Evolutionary conservation across 1,140 invertebrate species (phyloP), one percentile per base, ranked within the genome.

Genomic region (Bombus ignitus): DNA sequence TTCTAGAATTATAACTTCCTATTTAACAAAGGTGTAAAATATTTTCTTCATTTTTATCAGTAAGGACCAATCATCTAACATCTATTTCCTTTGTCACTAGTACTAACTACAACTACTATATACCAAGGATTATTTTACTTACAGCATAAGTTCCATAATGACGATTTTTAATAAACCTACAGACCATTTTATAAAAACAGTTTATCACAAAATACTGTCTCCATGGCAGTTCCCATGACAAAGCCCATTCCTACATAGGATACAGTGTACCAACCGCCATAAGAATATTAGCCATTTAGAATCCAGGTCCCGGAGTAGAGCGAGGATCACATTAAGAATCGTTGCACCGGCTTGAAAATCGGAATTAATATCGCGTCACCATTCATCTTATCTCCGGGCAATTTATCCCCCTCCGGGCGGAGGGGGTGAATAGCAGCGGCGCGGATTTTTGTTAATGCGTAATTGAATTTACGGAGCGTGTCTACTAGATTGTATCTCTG

Each of bases 381-480:
- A 92, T 92, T 92, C 89, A 92, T 92, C 90, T 88, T 88, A 87
- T 85, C 83, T 47, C 44, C 83, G 87, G 75, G 79, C 87, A 87
- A 92, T 92, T 92, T 92, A 92, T 90, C 91, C 89, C 75, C 88
- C 73, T 85, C 77, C 68, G 0, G 10, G 28, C 80, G 3, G 4
- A n/a, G 87, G 70, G 32, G 65, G 18, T 68, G 65, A 78, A 78
- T 72, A 81, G 83, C 37, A 57, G 65, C 81, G 77, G 81, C 83
- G 57, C 13, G 81, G 88, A 94, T 94, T 94, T 93, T 92, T 93
- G 92, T 92, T 94, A 94, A 94, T 94, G 91, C 91, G 89, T 94
- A 95, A 94, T 94, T 94, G 92, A 94, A 94, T 93, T 93, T 93
- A 93, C 92, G 91, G 91, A 92, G 90, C 90, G 90, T 92, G 92